Percentiles rank a stretch among this genome's conserved stretches.
These are phyloP conservation scores for Xiphophorus birchmanni DNA, from an alignment of 2,797 vertebrate species.

Conservation along the genomic window DNA sequence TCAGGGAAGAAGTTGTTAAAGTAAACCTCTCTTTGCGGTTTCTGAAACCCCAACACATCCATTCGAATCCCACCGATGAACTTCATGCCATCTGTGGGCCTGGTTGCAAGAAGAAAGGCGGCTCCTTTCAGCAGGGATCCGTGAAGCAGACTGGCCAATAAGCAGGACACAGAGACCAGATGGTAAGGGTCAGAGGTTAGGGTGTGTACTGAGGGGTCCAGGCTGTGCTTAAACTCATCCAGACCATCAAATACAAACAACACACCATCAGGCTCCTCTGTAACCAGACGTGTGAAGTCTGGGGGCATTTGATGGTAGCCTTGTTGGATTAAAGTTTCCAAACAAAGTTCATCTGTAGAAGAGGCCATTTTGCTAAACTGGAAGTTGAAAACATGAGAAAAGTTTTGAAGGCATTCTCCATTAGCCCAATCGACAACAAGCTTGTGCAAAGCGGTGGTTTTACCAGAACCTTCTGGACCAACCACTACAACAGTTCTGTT, in stretches of 20 bases:
- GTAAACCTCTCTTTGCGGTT: constrained; percentile 71
- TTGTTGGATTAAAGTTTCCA: constrained; percentile 65
- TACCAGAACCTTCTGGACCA: constrained; percentile 79
- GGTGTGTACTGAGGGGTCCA: constrained; percentile 43
- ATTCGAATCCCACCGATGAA: constrained; percentile 45
- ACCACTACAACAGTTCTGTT: constrained; percentile 54
- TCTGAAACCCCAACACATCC: constrained; percentile 76
- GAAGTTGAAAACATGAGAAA: constrained; percentile 73
- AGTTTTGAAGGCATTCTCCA: constrained; percentile 65
- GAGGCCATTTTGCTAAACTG: constrained; percentile 55
- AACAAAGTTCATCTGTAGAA: constrained; percentile 38
- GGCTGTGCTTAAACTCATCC: constrained; percentile 56
- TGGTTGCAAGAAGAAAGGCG: constrained; percentile 70
- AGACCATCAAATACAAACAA: constrained; percentile 82
- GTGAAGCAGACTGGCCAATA: constrained; percentile 76
- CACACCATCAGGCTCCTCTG: constrained; percentile 64
- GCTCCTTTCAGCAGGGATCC: constrained; percentile 75
- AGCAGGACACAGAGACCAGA: constrained; percentile 33
- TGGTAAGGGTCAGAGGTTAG: constrained; percentile 55
- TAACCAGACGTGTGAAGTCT: constrained; percentile 28
- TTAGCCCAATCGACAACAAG: constrained; percentile 75
- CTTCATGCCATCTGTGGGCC: constrained; percentile 18
- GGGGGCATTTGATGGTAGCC: constrained; percentile 38
- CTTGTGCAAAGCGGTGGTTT: constrained; percentile 78
- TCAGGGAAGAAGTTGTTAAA: constrained; percentile 70